phyloP scores from a whole-genome alignment of 2,888 invertebrate genomes.

The Plagiodera versicolora region DNA sequence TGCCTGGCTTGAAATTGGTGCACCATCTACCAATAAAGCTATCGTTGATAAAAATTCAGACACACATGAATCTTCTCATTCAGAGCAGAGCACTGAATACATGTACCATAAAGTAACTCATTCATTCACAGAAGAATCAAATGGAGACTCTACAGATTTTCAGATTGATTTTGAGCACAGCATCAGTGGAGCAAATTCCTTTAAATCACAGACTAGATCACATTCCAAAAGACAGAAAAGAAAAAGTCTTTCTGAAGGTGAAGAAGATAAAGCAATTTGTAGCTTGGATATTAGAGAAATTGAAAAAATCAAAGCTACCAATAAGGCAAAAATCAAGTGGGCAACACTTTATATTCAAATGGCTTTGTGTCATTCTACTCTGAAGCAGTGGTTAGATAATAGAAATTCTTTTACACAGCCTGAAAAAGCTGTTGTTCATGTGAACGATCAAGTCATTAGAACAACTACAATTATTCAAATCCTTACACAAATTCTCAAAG shows the following conservation, averaged over 20 bases:
- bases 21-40: constrained; percentile 53
- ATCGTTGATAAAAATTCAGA: constrained; percentile 32
- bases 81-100: constrained; percentile 28
- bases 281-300: constrained; percentile 46
- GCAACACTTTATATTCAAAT: constrained; percentile 81
- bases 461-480: constrained; percentile 62
- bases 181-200: constrained; percentile 30
- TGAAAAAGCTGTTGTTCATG: constrained; percentile 40
- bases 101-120: constrained; percentile 36
- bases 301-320: constrained; percentile 30
- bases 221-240: constrained; percentile 34
- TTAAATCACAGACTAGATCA: constrained; percentile 6
- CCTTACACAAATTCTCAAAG: constrained; percentile 68
- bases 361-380: constrained; percentile 76
- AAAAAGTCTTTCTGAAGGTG: constrained; percentile 50
- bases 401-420: constrained; percentile 56
- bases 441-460: constrained; percentile 38
- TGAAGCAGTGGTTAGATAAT: constrained; percentile 74
- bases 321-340: constrained; percentile 56
- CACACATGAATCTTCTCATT: constrained; percentile 8
- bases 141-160: constrained; percentile 44
- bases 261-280: constrained; percentile 41
- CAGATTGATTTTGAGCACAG: constrained; percentile 45
- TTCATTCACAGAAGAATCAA: constrained; percentile 36
- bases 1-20: constrained; percentile 76